Conservation (phyloP, 2,113 vertebrate species). For the Calonectris borealis region DNA sequence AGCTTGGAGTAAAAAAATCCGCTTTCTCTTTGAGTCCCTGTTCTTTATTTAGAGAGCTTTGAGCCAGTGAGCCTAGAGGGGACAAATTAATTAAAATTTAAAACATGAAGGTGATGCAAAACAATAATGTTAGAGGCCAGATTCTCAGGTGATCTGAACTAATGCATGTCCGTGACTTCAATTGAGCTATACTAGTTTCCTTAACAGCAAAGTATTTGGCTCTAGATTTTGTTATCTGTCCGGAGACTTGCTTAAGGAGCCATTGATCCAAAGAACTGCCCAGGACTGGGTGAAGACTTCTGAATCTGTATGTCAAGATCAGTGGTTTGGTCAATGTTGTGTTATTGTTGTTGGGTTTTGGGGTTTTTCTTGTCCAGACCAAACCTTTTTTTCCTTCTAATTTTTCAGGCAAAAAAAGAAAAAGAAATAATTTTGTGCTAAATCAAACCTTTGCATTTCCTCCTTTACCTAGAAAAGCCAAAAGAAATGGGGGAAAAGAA, state of each 20-base stretch:
- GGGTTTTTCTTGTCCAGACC: not conserved
- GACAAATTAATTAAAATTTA: conserved; percentile 4
- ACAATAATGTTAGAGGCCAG: not conserved
- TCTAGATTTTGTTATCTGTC: not conserved
- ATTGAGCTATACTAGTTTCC: not conserved
- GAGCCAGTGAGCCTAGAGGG: not conserved
- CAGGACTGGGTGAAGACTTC: not conserved
- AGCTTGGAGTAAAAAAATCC: not conserved
- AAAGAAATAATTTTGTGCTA: not conserved
- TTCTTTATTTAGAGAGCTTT: not conserved
- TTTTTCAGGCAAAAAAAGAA: not conserved
- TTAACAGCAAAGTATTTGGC: not conserved
- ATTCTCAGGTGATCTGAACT: not conserved
- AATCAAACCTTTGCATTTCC: not conserved
- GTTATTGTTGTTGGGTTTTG: not conserved
- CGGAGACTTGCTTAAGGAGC: not conserved
- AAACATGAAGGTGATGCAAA: not conserved
- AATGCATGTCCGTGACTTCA: not conserved
- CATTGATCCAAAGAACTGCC: not conserved
- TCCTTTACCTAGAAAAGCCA: not conserved
- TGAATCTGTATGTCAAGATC: not conserved
- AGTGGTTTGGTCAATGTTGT: not conserved
- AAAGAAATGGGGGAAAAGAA: not conserved
- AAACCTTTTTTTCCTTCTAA: not conserved
- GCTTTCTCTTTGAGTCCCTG: not conserved